A percentile compares a stretch with the other conserved stretches of the same genome.
phyloP scores from a whole-genome alignment of 2,888 invertebrate genomes.

The Philaethria dido region DNA sequence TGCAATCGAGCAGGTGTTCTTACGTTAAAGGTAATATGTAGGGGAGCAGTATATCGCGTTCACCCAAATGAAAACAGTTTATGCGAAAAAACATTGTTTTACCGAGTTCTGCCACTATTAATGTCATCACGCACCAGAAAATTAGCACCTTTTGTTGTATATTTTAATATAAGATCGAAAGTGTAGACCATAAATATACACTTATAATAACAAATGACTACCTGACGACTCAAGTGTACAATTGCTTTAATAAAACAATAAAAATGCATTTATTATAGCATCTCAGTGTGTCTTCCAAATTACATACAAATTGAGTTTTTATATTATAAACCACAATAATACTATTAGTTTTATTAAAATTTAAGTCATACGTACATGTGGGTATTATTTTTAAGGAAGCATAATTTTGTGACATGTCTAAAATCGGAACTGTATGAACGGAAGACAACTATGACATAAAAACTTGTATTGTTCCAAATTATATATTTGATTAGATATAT shows the following conservation, averaged over 20 bases:
- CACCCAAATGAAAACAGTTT: slow-evolving; percentile 59
- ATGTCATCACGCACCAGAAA: slow-evolving; percentile 76
- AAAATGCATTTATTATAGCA: slow-evolving; percentile 54
- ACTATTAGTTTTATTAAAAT: no score
- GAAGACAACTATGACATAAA: no score
- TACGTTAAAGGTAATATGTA: slow-evolving; percentile 27
- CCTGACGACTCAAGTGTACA: slow-evolving; percentile 58
- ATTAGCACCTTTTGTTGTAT: slow-evolving; percentile 76
- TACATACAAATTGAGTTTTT: slow-evolving; percentile 67
- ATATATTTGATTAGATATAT: no score
- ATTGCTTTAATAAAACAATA: slow-evolving; percentile 59
- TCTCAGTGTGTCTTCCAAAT: slow-evolving; percentile 59
- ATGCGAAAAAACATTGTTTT: slow-evolving; percentile 59
- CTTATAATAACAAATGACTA: slow-evolving; percentile 62
- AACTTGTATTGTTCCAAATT: no score
- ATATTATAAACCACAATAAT: slow-evolving; percentile 63
- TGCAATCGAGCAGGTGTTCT: slow-evolving; percentile 36
- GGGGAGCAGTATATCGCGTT: slow-evolving; percentile 43
- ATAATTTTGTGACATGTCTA: no score
- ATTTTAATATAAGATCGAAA: slow-evolving; percentile 75
- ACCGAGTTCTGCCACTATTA: slow-evolving; percentile 66
- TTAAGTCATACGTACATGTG: no score
- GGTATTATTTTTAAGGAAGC: no score
- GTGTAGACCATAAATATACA: slow-evolving; percentile 58
- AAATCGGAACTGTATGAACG: no score